A percentile compares a stretch with the other conserved stretches of the same genome.
These are phyloP conservation scores for Carcina quercana DNA, from an alignment of 2,888 invertebrate genomes.

Conservation along the genomic window DNA sequence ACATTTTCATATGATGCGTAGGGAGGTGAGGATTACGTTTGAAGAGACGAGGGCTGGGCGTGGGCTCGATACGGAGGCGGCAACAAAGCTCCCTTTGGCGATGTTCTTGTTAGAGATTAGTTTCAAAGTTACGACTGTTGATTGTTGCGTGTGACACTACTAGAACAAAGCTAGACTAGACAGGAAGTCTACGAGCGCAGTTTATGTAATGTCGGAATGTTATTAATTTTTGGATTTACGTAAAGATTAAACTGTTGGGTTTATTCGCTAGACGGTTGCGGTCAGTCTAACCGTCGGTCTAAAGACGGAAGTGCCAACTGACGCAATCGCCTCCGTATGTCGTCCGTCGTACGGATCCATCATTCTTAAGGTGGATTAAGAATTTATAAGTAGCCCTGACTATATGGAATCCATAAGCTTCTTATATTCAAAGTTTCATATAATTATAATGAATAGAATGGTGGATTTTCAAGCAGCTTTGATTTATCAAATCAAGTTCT, in stretches of 20 bases:
- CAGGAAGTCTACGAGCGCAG: conserved; percentile 17
- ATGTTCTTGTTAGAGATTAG: conserved; percentile 20
- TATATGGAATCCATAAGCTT: conserved; percentile 10
- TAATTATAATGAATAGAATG: no score
- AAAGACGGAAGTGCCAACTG: conserved; percentile 26
- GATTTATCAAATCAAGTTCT: no score
- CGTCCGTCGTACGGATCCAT: conserved; percentile 17
- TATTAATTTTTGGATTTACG: conserved; percentile 16
- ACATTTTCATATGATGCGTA: conserved; percentile 16
- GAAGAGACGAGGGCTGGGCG: conserved; percentile 18
- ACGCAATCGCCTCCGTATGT: conserved; percentile 24
- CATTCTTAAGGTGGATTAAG: conserved; percentile 21
- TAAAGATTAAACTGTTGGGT: conserved; percentile 9
- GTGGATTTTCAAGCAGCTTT: no score
- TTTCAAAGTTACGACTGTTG: conserved; percentile 14
- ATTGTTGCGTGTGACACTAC: conserved; percentile 11
- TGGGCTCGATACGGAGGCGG: conserved; percentile 22
- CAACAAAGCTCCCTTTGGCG: conserved; percentile 17
- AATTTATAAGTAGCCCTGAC: conserved; percentile 8
- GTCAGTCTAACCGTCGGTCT: conserved; percentile 15
- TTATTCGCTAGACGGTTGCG: neutral
- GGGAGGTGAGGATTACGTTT: conserved; percentile 14
- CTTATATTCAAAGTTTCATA: conserved; percentile 11
- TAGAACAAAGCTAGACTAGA: conserved; percentile 13
- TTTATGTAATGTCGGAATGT: conserved; percentile 5